Evolutionary conservation across 1,140 invertebrate genomes (phyloP), one percentile per base, ranked within the genome.

Genomic region (Venustaconcha ellipsiformis): DNA sequence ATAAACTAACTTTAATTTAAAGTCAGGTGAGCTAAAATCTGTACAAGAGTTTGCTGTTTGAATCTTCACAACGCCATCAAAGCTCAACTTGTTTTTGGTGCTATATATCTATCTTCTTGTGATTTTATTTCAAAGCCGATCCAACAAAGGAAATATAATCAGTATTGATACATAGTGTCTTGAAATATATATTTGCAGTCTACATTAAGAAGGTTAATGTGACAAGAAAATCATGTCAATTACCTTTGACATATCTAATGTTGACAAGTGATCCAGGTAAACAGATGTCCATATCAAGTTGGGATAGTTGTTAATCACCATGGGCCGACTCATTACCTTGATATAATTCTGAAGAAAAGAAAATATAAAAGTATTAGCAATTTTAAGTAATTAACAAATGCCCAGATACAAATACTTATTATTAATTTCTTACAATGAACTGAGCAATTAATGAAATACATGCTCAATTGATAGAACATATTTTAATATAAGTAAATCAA

Each of bases 221-320:
- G 5, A 48, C 6, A 6, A 48, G 11, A 48, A 48, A 30, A 64
- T 30, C 4, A 12, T 20, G 20, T 17, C 48, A 59, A 20, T 59
- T 48, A 72, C 72, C 55, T 65, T 57, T 15, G 57, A 18, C 12
- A 13, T 56, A 17, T 77, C 65, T 13, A 77, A 70, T 18, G 48
- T 14, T 23, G 75, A 71, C 75, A 72, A 64, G 20, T 77, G 75
- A 62, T 77, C 75, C 55, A 72, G 70, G 63, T 89, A 89, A 18
- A 88, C 80, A n/a, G 84, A 81, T 23, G 87, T 88, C 87, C 87
- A 89, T 14, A 88, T 83, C 15, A 76, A 76, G 23, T 88, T 83
- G 2, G 78, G 59, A 56, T 76, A 72, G 15, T 78, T 75, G 14
- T 80, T 60, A 56, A 87, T 82, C 1, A 86, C 88, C 80, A 88